Percentiles rank a stretch among this genome's conserved stretches.
Evolutionary conservation across 2,888 invertebrate species (phyloP).

Genomic region (Drosophila lacicola): DNA sequence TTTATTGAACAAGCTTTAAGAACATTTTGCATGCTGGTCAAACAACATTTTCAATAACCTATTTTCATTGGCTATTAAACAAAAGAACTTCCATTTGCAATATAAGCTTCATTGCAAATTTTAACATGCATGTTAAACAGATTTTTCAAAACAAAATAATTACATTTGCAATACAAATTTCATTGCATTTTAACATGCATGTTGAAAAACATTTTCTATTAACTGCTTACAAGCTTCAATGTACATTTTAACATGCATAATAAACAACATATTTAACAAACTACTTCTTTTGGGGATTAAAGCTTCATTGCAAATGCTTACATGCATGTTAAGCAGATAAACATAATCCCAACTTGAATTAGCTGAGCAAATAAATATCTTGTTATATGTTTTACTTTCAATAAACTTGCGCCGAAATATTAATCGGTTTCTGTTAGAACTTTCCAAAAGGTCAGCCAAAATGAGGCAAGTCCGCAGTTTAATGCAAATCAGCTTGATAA

Average conservation of each 20-base stretch:
- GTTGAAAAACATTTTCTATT: no score
- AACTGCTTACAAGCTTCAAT: not conserved
- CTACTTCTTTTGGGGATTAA: no score
- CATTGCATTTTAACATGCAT: not conserved
- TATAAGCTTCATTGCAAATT: not conserved
- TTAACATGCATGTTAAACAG: not conserved
- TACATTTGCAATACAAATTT: not conserved
- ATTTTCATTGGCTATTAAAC: no score
- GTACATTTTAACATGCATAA: not conserved
- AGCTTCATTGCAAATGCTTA: not conserved
- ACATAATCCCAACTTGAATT: not conserved
- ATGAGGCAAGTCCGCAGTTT: conserved; percentile 1
- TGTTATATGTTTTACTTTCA: conserved; percentile 4
- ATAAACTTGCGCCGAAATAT: not conserved
- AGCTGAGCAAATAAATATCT: not conserved
- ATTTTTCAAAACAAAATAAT: not conserved
- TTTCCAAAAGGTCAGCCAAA: conserved; percentile 49
- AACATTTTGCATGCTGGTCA: no score
- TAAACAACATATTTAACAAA: not conserved
- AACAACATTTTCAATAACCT: no score
- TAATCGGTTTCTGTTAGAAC: conserved; percentile 12
- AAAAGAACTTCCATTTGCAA: no score
- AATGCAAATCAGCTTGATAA: conserved; percentile 62
- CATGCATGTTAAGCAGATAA: not conserved
- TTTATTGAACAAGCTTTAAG: no score